Base-by-base conservation (phyloP, 2,113 vertebrate species). In the Pelobates fuscus region DNA sequence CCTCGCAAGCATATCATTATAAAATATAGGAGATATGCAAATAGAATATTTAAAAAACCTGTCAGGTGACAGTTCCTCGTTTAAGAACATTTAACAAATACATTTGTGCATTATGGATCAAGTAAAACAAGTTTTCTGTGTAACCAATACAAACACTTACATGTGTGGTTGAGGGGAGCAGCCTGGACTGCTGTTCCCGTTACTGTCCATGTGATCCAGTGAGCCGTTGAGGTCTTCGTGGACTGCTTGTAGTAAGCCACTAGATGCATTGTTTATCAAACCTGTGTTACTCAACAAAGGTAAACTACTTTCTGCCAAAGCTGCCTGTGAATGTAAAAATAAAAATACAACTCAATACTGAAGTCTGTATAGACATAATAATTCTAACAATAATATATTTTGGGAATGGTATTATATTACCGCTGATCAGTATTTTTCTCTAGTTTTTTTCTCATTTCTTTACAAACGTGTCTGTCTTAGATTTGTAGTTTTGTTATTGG, bases 231-330 rank as follows among this genome's bases (percentile, higher is more conserved):
- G 91, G 81, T 98, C 96, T 83, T 99, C 97, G 5, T 96, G 95
- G 82, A 90, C 88, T 0, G 93, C 92, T 82, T 95, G 96, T 84
- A 97, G 88, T 82, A 99, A 92, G 81, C 82, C 91, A 60, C 94
- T 95, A 81, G 96, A 96, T 80, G 95, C 93, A 65, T 94, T 96
- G 88, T 91, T 96, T 93, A 98, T 94, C 88, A 98, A 87, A 64
- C 95, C 94, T 1, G 95, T 93, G 81, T 92, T 97, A 81, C 96
- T 94, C 86, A 99, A 91, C 86, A 99, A 85, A 81, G 97, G 97
- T 88, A 99, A 94, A 91, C 96, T 95, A 86, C 96, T 98, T 90
- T 98, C 97, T 59, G 97, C 97, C 88, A 99, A 86, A 12, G 97
- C 97, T 71, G 97, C 97, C 96, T 98, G 84, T 79, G 82, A 81